A percentile compares a stretch with the other conserved stretches of the same genome.
These are phyloP conservation scores for Electrona antarctica DNA, from an alignment of 2,113 vertebrate species.

Conservation along the genomic window DNA sequence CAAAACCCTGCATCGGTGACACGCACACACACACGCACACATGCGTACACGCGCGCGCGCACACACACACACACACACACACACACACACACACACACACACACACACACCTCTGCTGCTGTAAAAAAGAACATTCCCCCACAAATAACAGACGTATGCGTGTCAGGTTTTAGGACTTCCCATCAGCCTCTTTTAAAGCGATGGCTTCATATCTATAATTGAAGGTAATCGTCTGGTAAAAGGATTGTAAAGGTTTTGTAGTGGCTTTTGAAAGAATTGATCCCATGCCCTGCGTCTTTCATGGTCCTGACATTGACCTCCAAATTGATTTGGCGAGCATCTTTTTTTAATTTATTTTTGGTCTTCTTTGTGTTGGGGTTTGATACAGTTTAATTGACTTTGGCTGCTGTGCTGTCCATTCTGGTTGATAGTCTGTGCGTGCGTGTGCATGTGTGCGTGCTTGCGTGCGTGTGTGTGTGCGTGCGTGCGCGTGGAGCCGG, in stretches of 20 bases:
- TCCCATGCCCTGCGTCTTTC: constrained; percentile 55
- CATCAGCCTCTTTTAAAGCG: constrained; percentile 47
- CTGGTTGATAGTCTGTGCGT: not conserved
- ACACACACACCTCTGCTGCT: constrained; percentile 22
- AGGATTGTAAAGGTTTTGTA: constrained; percentile 68
- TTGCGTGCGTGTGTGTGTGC: not conserved
- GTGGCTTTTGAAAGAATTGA: constrained; percentile 43
- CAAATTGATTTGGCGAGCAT: constrained; percentile 58
- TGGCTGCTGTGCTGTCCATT: constrained; percentile 14
- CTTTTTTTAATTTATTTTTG: constrained; percentile 6
- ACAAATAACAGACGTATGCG: constrained; percentile 55
- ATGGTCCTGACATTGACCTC: constrained; percentile 60
- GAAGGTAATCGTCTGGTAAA: constrained; percentile 67
- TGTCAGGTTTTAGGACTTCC: constrained; percentile 56
- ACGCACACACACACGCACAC: constrained; percentile 38
- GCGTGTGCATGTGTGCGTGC: not conserved
- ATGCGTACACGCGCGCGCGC: constrained; percentile 14
- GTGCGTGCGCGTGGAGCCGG: not conserved
- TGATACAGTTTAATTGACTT: constrained; percentile 63
- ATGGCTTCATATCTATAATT: constrained; percentile 66
- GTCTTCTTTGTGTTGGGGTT: constrained; percentile 46
- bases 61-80: constrained; percentile 6
- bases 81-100: constrained; percentile 19
- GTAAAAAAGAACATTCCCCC: constrained; percentile 35
- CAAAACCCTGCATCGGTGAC: constrained; percentile 52